Conservation (phyloP, 2,113 vertebrate species). For the Macheiramphus alcinus region DNA sequence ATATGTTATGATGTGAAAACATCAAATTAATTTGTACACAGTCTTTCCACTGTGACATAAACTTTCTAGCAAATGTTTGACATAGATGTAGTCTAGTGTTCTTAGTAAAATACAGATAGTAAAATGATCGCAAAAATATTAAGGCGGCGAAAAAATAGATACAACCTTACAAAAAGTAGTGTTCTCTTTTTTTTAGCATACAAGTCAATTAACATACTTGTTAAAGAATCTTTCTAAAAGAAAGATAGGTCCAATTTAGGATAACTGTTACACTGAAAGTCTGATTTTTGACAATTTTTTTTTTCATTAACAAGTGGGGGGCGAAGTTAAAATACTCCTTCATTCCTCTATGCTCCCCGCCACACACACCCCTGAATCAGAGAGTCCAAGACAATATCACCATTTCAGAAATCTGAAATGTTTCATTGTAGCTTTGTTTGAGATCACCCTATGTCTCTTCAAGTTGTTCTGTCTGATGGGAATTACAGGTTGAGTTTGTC, state of each 20-base stretch:
- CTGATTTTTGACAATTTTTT: neutral
- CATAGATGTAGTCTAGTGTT: neutral
- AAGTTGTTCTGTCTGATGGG: neutral
- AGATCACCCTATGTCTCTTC: neutral
- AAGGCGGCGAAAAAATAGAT: neutral
- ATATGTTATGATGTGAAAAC: neutral
- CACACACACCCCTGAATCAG: fast-evolving
- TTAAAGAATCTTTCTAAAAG: neutral
- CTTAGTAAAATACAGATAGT: neutral
- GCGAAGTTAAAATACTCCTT: neutral
- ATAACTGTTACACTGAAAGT: neutral
- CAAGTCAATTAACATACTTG: neutral
- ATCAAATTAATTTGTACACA: neutral
- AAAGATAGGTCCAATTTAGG: fast-evolving
- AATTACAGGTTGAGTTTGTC: neutral
- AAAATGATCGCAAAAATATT: neutral
- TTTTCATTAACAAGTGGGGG: neutral
- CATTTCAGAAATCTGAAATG: neutral
- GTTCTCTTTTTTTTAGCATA: fast-evolving
- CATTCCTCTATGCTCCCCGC: fast-evolving
- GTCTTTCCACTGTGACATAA: neutral
- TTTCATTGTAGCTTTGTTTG: neutral
- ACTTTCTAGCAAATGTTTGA: neutral
- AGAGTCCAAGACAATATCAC: neutral
- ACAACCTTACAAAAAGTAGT: neutral